Percentiles rank a stretch among this genome's conserved stretches.
These are phyloP conservation scores for Aeoliscus strigatus DNA, from an alignment of 2,797 vertebrate genomes.

Conservation along the genomic window DNA sequence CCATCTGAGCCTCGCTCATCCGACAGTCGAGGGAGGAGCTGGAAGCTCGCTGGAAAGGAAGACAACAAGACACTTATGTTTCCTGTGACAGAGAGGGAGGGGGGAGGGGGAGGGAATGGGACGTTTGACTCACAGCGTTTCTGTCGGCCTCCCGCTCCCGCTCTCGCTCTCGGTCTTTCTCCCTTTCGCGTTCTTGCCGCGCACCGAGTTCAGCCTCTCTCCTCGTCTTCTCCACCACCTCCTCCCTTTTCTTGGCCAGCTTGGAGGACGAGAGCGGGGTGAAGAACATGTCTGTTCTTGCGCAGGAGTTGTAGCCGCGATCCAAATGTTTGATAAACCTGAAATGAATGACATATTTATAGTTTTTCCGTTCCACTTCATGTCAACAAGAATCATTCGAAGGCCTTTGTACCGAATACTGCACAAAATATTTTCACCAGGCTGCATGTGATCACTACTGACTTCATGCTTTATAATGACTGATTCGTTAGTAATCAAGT, in stretches of 20 bases:
- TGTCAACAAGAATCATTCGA: neutral
- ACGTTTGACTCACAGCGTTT: constrained; percentile 77
- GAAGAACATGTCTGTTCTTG: constrained; percentile 92
- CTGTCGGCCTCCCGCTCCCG: constrained; percentile 83
- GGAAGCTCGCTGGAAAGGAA: constrained; percentile 83
- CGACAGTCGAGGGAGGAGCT: constrained; percentile 91
- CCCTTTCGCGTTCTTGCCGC: constrained; percentile 90
- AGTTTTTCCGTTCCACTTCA: constrained; percentile 4
- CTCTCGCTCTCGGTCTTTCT: constrained; percentile 87
- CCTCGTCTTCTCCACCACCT: constrained; percentile 86
- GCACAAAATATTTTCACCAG: too few species aligned
- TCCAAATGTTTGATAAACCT: constrained; percentile 97
- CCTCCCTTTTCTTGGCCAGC: constrained; percentile 95
- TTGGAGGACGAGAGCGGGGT: constrained; percentile 93
- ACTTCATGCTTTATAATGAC: too few species aligned
- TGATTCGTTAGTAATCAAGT: too few species aligned
- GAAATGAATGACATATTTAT: constrained; percentile 21
- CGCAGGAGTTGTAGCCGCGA: constrained; percentile 94
- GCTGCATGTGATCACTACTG: too few species aligned
- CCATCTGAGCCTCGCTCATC: constrained; percentile 82
- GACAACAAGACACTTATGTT: neutral
- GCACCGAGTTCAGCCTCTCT: constrained; percentile 90
- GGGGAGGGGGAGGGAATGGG: neutral
- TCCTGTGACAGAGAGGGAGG: constrained; percentile 1
- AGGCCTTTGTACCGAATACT: neutral